Percentiles rank a stretch among this genome's conserved stretches.
phyloP scores from a whole-genome alignment of 2,797 vertebrate genomes.

The Propithecus perrieri region DNA sequence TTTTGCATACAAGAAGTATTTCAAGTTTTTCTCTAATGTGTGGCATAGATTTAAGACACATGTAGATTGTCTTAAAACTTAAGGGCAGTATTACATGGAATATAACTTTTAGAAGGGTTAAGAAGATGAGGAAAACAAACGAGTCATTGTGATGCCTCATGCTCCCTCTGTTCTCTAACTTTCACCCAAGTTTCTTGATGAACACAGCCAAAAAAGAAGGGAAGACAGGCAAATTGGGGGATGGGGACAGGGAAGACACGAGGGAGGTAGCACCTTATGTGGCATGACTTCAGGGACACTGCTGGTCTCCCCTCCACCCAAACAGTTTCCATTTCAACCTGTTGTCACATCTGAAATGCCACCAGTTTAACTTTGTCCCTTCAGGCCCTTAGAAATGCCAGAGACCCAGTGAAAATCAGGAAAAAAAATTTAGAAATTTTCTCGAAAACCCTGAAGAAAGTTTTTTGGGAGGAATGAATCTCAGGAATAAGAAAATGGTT shows the following conservation, averaged over 20 bases:
- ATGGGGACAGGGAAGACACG: fast-evolving
- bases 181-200: neutral
- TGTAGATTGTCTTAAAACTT: neutral
- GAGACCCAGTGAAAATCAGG: neutral
- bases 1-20: neutral
- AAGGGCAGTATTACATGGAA: neutral
- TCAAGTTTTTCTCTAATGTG: neutral
- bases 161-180: neutral
- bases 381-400: neutral
- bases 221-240: fast-evolving
- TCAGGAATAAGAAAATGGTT: neutral
- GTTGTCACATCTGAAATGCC: neutral
- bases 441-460: neutral
- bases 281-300: neutral
- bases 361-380: neutral
- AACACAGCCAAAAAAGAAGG: neutral
- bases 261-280: fast-evolving
- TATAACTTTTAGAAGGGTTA: neutral
- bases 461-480: neutral
- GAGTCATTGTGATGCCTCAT: neutral
- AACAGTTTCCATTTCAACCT: neutral
- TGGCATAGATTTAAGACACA: neutral
- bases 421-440: neutral
- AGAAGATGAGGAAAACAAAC: neutral
- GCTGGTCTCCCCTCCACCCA: neutral